phyloP scores from a whole-genome alignment of 2,113 vertebrate species.

The Phylloscopus whistleri region DNA sequence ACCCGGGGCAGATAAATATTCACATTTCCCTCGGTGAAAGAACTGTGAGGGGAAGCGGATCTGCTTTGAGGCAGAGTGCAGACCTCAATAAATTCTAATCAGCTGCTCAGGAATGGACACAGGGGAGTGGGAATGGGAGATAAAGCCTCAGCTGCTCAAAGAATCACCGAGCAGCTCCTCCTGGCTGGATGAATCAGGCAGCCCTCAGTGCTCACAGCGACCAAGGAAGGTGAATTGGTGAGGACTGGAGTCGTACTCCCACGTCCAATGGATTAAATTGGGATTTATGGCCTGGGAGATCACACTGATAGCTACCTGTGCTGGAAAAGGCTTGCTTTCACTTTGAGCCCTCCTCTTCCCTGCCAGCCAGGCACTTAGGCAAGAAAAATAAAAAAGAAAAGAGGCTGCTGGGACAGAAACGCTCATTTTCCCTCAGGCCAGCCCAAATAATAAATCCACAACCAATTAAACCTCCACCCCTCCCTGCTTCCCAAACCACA shows the following conservation, averaged over 20 bases:
- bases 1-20: not conserved
- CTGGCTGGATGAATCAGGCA: not conserved
- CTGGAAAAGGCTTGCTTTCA: not conserved
- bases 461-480: not conserved
- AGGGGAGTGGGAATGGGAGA: not conserved
- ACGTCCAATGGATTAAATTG: not conserved
- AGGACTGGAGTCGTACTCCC: not conserved
- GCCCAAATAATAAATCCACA: not conserved
- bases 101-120: not conserved
- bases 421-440: not conserved
- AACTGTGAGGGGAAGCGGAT: not conserved
- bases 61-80: not conserved
- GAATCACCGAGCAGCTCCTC: not conserved
- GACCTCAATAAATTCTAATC: slow-evolving; percentile 33
- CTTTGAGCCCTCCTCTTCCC: not conserved
- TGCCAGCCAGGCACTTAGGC: not conserved
- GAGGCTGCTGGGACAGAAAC: not conserved
- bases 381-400: not conserved
- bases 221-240: not conserved
- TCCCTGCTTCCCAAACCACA: not conserved
- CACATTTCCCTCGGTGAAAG: not conserved
- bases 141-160: slow-evolving; percentile 28
- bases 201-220: not conserved
- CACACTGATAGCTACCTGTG: not conserved
- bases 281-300: slow-evolving; percentile 32